phyloP scores from a whole-genome alignment of 2,888 invertebrate genomes.

The Protodeltote pygarga region DNA sequence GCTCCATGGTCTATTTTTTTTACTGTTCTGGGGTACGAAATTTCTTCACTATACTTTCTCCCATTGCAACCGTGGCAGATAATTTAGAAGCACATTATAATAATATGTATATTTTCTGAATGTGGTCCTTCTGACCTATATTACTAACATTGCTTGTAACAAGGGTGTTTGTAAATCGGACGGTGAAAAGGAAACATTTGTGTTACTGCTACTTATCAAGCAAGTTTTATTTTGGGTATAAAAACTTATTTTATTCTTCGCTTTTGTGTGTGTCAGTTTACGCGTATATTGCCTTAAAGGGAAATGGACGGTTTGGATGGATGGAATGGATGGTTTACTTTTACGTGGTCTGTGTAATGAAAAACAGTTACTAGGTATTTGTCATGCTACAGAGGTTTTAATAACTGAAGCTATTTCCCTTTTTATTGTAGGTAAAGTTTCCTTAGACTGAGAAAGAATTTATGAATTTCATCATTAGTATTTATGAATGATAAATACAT shows the following conservation, averaged over 20 bases:
- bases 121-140: background rate
- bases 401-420: too few species aligned
- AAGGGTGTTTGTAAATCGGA: slow-evolving; percentile 23
- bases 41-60: too few species aligned
- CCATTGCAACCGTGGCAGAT: too few species aligned
- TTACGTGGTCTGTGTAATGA: background rate
- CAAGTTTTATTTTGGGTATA: slow-evolving; percentile 23
- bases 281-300: slow-evolving; percentile 5
- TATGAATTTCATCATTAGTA: background rate
- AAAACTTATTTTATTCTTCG: slow-evolving; percentile 20
- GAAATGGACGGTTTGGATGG: slow-evolving; percentile 3
- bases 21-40: too few species aligned
- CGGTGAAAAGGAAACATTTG: slow-evolving; percentile 20
- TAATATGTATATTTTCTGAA: too few species aligned
- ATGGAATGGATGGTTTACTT: slow-evolving; percentile 2
- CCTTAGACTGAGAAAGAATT: too few species aligned
- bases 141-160: background rate
- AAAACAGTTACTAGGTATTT: background rate
- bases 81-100: too few species aligned
- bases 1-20: too few species aligned
- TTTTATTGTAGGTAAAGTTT: too few species aligned
- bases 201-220: slow-evolving; percentile 22
- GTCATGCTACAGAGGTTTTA: too few species aligned
- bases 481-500: background rate
- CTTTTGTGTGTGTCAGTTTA: slow-evolving; percentile 3